Evolutionary conservation across 2,797 vertebrate genomes (phyloP), one percentile per base, ranked within the genome.

Genomic region (Poeciliopsis paucimaculata): DNA sequence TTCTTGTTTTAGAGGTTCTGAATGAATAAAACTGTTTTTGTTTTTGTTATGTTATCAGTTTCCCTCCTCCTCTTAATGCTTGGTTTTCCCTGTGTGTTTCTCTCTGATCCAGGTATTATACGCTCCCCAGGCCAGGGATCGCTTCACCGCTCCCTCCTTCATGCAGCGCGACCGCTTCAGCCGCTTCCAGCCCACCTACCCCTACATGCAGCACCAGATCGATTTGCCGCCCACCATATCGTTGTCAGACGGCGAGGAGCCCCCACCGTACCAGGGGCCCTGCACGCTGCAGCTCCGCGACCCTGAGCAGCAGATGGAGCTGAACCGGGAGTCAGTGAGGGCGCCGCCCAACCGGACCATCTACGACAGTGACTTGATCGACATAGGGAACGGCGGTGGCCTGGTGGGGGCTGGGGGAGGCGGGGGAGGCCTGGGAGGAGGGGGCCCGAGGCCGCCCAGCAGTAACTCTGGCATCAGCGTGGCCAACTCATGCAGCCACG

Each of bases 151-250:
- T 64, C 97, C 97, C 12, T 94, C 97, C 81, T 98, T 98, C 86
- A 93, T 97, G 91, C 98, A 97, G 91, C 93, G 97, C 47, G 97
- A 98, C 87, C 97, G 96, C 36, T 94, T 98, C 97, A 96, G 94
- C 89, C 96, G 97, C 49, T 98, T 98, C 95, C 98, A 99, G 95
- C 98, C 98, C 81, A 99, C 98, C 9, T 99, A 98, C 92, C 98
- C 98, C 0, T 99, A 98, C 94, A 94, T 98, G 92, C 97, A 98
- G 23, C 96, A 97, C 90, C 97, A 98, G 72, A 98, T 99, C 3
- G 98, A 99, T 94, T 96, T 99, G 85, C 98, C 98, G 0, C 98
- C 98, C 88, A 99, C 97, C 92, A 99, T 99, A 94, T 97, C 97
- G 0, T 96, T 99, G 90, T 99, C 98, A 0, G 98, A 99, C 0